A percentile compares a stretch with the other conserved stretches of the same genome.
phyloP scores from a whole-genome alignment of 2,797 vertebrate genomes.

The Ceryle rudis region DNA sequence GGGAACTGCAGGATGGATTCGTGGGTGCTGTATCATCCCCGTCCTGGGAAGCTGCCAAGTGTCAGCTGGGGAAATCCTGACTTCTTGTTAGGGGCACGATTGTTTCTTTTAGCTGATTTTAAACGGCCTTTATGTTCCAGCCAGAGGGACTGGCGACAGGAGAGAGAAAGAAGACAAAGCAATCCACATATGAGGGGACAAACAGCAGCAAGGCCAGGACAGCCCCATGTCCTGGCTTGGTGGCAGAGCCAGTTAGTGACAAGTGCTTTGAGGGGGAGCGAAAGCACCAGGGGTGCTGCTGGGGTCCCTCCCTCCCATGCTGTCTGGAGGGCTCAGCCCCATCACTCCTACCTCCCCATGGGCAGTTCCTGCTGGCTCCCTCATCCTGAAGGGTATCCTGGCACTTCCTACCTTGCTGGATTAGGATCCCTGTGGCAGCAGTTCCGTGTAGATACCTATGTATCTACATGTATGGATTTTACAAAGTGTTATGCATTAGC shows the following conservation, averaged over 20 bases:
- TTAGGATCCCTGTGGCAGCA: background rate
- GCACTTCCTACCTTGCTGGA: background rate
- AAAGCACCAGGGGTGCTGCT: background rate
- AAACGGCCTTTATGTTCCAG: too few relatives aligned
- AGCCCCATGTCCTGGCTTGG: background rate
- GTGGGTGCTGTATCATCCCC: too few relatives aligned
- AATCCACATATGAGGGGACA: too few relatives aligned
- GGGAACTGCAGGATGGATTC: too few relatives aligned
- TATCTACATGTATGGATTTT: background rate
- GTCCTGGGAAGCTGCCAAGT: too few relatives aligned
- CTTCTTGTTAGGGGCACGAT: too few relatives aligned
- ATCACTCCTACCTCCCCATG: rapidly evolving
- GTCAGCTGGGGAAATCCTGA: too few relatives aligned
- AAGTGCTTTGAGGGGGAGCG: background rate
- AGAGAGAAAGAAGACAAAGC: too few relatives aligned
- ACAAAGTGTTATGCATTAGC: background rate
- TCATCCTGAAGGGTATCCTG: background rate
- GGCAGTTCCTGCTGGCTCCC: background rate
- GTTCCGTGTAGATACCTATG: background rate
- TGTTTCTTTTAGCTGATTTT: too few relatives aligned
- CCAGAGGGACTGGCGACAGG: too few relatives aligned
- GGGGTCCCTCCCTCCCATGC: background rate
- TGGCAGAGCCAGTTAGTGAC: background rate
- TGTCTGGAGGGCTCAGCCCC: background rate
- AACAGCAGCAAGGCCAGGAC: too few relatives aligned